A percentile compares a stretch with the other conserved stretches of the same genome.
Conservation (phyloP, 1,140 invertebrate species). For the Dolichoris vasculosae region DNA sequence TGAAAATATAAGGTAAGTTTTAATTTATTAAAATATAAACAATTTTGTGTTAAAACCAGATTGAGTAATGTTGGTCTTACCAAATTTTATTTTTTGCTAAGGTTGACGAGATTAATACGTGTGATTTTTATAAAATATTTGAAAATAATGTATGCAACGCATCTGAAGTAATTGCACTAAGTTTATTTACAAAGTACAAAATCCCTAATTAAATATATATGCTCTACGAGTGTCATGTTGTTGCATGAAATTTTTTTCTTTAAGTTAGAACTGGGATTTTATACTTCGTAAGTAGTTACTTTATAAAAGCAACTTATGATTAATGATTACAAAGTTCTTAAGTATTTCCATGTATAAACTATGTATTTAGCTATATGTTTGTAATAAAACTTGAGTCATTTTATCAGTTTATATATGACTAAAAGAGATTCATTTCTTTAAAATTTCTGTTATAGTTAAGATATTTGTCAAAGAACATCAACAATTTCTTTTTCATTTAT, state of each 20-base stretch:
- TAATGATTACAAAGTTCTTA: constrained; percentile 40
- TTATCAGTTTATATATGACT: constrained; percentile 8
- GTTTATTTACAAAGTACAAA: constrained; percentile 47
- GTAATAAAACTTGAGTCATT: constrained; percentile 5
- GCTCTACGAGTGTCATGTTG: neutral
- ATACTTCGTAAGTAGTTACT: constrained; percentile 48
- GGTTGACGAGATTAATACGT: constrained; percentile 7
- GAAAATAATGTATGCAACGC: neutral
- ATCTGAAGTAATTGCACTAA: constrained; percentile 40
- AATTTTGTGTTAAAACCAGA: neutral
- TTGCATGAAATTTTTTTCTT: neutral
- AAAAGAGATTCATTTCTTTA: constrained; percentile 15
- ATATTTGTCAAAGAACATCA: neutral
- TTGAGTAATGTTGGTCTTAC: neutral
- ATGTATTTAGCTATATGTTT: constrained; percentile 6
- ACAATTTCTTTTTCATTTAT: constrained; percentile 17
- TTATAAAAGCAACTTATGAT: constrained; percentile 50
- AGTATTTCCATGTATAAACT: constrained; percentile 30
- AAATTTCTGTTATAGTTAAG: neutral
- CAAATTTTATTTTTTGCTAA: neutral
- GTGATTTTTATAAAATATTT: neutral
- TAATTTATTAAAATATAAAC: neutral
- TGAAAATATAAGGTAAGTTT: too few relatives aligned
- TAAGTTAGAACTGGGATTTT: constrained; percentile 24
- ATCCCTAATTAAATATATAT: constrained; percentile 4